Conservation (phyloP, 2,888 invertebrate species). For the Amaurobius ferox region DNA sequence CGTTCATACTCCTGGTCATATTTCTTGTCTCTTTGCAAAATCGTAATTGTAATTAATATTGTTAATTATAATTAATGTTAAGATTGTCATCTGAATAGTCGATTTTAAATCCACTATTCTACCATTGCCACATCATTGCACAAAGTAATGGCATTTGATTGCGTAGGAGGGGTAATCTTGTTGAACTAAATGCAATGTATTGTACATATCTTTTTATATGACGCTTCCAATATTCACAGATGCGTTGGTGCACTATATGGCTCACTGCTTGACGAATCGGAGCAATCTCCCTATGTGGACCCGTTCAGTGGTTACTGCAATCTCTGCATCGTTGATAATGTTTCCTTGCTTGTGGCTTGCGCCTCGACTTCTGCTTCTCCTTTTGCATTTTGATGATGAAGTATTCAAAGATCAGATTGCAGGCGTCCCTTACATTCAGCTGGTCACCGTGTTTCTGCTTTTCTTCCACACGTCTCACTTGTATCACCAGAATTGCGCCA, state of each 20-base stretch:
- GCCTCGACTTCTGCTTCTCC: slow-evolving; percentile 35
- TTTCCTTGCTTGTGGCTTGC: slow-evolving; percentile 46
- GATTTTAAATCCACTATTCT: no score
- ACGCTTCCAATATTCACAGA: no score
- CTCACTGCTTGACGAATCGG: slow-evolving; percentile 37
- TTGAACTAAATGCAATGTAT: no score
- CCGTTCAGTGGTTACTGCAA: slow-evolving; percentile 21
- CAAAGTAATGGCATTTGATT: no score
- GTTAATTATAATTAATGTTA: no score
- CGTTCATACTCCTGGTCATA: no score
- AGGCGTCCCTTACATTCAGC: slow-evolving; percentile 40
- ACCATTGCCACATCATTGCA: no score
- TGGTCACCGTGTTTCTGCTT: slow-evolving; percentile 20
- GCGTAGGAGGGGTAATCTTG: no score
- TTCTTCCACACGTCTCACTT: slow-evolving; percentile 53
- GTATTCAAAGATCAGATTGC: slow-evolving; percentile 29
- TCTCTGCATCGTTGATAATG: slow-evolving; percentile 5
- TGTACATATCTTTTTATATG: no score
- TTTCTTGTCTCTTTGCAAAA: no score
- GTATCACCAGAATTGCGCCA: slow-evolving; percentile 28
- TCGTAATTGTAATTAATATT: no score
- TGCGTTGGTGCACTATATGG: slow-evolving; percentile 40
- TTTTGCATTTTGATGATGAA: slow-evolving; percentile 39
- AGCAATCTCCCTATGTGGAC: slow-evolving; percentile 28
- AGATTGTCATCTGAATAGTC: no score